A percentile compares a stretch with the other conserved stretches of the same genome.
phyloP scores from a whole-genome alignment of 2,888 invertebrate species.

The Scaptomyza polygonia region DNA sequence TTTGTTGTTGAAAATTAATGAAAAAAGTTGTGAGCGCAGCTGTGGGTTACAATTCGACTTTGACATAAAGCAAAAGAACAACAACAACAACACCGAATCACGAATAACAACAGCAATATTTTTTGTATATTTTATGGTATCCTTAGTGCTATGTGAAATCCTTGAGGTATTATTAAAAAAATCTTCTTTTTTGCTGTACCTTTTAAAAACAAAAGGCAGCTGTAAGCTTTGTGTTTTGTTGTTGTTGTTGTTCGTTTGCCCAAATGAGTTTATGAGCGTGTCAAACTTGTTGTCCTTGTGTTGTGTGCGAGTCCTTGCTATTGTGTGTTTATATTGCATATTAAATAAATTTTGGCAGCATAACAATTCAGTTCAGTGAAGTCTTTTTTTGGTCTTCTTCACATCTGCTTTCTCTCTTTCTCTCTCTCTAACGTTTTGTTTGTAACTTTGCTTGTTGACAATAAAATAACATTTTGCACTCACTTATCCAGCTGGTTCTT shows the following conservation, averaged over 20 bases:
- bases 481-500: constrained; percentile 73
- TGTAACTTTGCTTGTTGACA: constrained; percentile 74
- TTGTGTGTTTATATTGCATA: constrained; percentile 75
- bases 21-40: constrained; percentile 70
- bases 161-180: constrained; percentile 77
- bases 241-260: constrained; percentile 12
- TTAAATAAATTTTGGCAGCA: constrained; percentile 70
- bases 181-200: constrained; percentile 34
- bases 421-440: constrained; percentile 13
- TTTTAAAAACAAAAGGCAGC: constrained; percentile 34
- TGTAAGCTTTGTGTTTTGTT: constrained; percentile 33
- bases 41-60: constrained; percentile 37
- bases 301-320: constrained; percentile 23
- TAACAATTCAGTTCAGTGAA: constrained; percentile 30
- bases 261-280: constrained; percentile 77
- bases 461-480: constrained; percentile 81
- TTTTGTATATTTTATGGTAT: constrained; percentile 68
- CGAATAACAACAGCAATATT: constrained; percentile 29
- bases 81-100: constrained; percentile 10
- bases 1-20: constrained; percentile 66
- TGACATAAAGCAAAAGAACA: constrained; percentile 42
- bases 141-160: constrained; percentile 48
- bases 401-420: neutral
- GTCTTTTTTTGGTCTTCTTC: constrained; percentile 6
- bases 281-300: constrained; percentile 56